These are phyloP conservation scores for Trichomycterus rosablanca DNA, from an alignment of 2,113 vertebrate genomes.

Conservation along the genomic window DNA sequence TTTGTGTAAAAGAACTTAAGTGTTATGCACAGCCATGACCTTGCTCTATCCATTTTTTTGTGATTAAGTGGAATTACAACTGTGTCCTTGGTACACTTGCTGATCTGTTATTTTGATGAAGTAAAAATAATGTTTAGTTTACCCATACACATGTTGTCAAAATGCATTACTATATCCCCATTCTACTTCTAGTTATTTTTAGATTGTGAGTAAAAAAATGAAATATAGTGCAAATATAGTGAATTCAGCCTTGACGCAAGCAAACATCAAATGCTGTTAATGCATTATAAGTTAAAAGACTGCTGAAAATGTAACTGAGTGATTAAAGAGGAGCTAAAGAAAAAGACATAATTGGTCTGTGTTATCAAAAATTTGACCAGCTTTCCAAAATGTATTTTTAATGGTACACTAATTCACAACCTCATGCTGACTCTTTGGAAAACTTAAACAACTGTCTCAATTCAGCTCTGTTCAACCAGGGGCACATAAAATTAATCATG, in stretches of 20 bases:
- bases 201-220: no score
- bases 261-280: no score
- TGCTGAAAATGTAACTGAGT: neutral
- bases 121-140: no score
- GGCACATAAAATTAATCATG: slow-evolving; percentile 26
- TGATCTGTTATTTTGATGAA: no score
- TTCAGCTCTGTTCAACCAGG: slow-evolving; percentile 17
- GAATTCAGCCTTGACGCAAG: neutral
- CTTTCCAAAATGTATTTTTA: slow-evolving; percentile 41
- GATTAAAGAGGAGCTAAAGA: slow-evolving; percentile 29
- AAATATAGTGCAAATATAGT: neutral
- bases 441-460: slow-evolving; percentile 29
- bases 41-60: no score
- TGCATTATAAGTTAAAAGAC: no score
- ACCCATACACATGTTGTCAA: no score
- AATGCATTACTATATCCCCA: no score
- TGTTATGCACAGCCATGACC: no score
- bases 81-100: no score
- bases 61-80: no score
- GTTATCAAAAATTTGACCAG: slow-evolving; percentile 35
- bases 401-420: slow-evolving; percentile 20
- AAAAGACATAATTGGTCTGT: slow-evolving; percentile 17
- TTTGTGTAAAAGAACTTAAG: no score
- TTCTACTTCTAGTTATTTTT: neutral
- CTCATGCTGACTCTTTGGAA: slow-evolving; percentile 7